phyloP scores from a whole-genome alignment of 1,140 invertebrate genomes.

The Diorhabda sublineata region DNA sequence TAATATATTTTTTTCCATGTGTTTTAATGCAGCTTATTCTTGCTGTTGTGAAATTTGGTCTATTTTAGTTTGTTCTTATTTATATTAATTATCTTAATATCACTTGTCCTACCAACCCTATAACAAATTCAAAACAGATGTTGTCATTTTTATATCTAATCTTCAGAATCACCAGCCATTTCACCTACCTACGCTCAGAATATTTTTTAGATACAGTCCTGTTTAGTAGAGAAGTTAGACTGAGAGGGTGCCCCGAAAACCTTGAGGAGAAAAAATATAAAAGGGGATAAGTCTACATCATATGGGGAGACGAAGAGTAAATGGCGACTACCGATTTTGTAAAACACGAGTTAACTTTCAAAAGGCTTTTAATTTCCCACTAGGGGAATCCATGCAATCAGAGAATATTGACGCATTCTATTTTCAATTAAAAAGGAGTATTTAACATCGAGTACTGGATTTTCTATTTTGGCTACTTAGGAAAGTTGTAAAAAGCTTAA shows the following conservation, averaged over 20 bases:
- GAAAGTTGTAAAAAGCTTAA: not conserved
- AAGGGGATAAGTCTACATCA: slow-evolving; percentile 5
- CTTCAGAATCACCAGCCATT: no score
- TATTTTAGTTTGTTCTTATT: no score
- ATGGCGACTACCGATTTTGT: slow-evolving; percentile 10
- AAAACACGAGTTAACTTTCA: slow-evolving; percentile 19
- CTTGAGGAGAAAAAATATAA: not conserved
- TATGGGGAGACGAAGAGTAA: slow-evolving; percentile 7
- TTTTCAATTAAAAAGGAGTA: not conserved
- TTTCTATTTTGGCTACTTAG: not conserved
- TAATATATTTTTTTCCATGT: no score
- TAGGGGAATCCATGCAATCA: slow-evolving; percentile 1
- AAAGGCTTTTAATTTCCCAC: slow-evolving; percentile 16
- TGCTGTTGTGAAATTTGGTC: no score
- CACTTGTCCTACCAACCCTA: no score
- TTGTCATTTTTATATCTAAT: no score
- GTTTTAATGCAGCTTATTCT: no score
- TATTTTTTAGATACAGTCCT: not conserved
- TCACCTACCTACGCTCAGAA: no score
- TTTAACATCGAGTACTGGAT: not conserved
- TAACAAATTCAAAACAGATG: no score
- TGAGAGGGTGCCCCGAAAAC: not conserved
- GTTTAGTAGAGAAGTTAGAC: not conserved
- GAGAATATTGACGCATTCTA: slow-evolving; percentile 2
- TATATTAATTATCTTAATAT: no score